Conservation (phyloP, 2,888 invertebrate species). For the Hoplodrina blanda region DNA sequence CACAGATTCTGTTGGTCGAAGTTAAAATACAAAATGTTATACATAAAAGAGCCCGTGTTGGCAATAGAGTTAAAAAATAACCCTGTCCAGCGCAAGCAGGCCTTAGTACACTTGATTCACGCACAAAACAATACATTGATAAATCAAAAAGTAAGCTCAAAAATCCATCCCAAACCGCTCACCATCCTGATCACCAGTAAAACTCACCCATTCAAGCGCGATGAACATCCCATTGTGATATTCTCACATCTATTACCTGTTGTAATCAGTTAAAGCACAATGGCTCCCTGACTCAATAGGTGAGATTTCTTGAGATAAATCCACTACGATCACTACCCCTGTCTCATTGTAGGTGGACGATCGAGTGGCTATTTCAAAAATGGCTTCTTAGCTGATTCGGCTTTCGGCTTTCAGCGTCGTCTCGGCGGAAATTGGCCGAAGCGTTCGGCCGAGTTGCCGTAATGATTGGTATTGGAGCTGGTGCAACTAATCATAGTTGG, state of each 20-base stretch:
- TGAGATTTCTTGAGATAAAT: constrained; percentile 84
- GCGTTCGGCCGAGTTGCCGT: constrained; percentile 29
- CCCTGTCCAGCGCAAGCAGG: too few species aligned
- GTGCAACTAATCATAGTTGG: constrained; percentile 55
- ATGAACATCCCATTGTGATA: constrained; percentile 77
- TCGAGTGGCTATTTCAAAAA: constrained; percentile 73
- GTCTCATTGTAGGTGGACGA: constrained; percentile 61
- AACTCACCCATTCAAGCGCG: constrained; percentile 51
- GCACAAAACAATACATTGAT: too few species aligned
- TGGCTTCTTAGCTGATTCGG: constrained; percentile 61
- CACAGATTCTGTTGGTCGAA: too few species aligned
- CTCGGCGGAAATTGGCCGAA: constrained; percentile 59
- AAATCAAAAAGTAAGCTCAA: neutral
- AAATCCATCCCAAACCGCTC: neutral
- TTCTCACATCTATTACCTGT: constrained; percentile 84
- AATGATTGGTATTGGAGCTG: constrained; percentile 51
- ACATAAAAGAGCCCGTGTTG: too few species aligned
- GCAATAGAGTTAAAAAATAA: too few species aligned
- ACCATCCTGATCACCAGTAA: constrained; percentile 3
- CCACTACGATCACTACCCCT: constrained; percentile 59
- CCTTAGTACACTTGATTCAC: too few species aligned
- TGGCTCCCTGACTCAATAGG: constrained; percentile 80
- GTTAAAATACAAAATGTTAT: too few species aligned
- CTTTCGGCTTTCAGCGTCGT: constrained; percentile 30
- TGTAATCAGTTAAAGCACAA: constrained; percentile 85